These are phyloP conservation scores for Asarcornis scutulata DNA, from an alignment of 2,113 vertebrate genomes.

Conservation along the genomic window DNA sequence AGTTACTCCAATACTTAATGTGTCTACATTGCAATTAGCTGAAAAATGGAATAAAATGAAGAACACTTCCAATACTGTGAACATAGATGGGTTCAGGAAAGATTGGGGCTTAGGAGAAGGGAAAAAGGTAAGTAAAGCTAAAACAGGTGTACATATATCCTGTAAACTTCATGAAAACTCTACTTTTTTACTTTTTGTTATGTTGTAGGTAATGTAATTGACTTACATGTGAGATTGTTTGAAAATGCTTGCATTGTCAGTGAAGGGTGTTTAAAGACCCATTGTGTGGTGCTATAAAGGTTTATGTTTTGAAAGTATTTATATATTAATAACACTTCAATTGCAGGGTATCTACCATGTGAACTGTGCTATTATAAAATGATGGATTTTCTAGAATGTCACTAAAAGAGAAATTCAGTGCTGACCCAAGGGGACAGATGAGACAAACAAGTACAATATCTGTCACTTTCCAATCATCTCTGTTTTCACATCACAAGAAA, in stretches of 20 bases:
- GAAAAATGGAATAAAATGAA: not conserved
- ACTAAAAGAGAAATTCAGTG: slow-evolving; percentile 11
- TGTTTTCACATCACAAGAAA: not conserved
- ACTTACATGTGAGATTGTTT: not conserved
- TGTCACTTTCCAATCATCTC: not conserved
- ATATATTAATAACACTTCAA: not conserved
- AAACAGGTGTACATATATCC: not conserved
- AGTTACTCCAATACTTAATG: not conserved
- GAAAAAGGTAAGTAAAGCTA: not conserved
- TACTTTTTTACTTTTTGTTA: not conserved
- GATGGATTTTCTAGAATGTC: slow-evolving; percentile 5
- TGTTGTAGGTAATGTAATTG: not conserved
- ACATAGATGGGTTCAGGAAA: not conserved
- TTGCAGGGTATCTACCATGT: not conserved
- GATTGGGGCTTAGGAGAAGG: not conserved
- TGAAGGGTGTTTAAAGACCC: not conserved
- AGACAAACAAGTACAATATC: not conserved
- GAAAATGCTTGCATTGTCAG: not conserved
- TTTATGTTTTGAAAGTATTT: slow-evolving; percentile 39
- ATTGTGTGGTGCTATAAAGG: not conserved
- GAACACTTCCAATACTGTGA: not conserved
- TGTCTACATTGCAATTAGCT: not conserved
- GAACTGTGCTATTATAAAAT: not conserved
- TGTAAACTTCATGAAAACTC: not conserved
- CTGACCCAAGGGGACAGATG: not conserved